These are phyloP conservation scores for Elegia similella DNA, from an alignment of 2,888 invertebrate species.

Conservation along the genomic window DNA sequence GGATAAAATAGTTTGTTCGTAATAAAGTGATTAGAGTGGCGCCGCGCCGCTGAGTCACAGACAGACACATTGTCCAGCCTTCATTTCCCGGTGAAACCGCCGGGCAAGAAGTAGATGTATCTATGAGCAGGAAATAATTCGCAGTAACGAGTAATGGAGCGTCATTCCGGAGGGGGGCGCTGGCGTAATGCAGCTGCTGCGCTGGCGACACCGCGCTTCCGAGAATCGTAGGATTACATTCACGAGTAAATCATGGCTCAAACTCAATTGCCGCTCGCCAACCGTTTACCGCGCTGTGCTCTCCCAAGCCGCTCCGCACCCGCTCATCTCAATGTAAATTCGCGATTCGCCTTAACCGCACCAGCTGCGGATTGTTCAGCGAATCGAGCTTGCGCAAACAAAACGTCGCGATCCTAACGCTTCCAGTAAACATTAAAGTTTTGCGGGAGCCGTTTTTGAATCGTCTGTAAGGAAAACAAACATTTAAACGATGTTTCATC, in stretches of 20 bases:
- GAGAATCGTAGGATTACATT: slow-evolving; percentile 56
- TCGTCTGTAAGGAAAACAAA: slow-evolving; percentile 72
- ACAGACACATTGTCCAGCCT: not conserved
- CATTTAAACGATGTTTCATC: slow-evolving; percentile 64
- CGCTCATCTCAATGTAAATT: slow-evolving; percentile 44
- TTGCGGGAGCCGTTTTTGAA: slow-evolving; percentile 68
- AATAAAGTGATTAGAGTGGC: not conserved
- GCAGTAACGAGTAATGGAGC: slow-evolving; percentile 54
- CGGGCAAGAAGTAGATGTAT: slow-evolving; percentile 31
- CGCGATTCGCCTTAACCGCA: slow-evolving; percentile 37
- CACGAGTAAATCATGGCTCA: slow-evolving; percentile 50
- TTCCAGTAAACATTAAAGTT: slow-evolving; percentile 66
- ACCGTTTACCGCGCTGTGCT: slow-evolving; percentile 5
- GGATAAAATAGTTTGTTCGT: not conserved
- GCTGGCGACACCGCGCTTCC: slow-evolving; percentile 57
- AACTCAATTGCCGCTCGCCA: slow-evolving; percentile 27
- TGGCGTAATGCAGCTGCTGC: slow-evolving; percentile 59
- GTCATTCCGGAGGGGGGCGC: slow-evolving; percentile 41
- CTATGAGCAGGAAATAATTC: slow-evolving; percentile 56
- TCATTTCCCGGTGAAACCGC: slow-evolving; percentile 38
- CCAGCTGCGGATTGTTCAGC: slow-evolving; percentile 64
- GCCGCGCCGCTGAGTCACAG: not conserved
- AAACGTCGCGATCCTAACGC: slow-evolving; percentile 54
- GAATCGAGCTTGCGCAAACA: slow-evolving; percentile 65
- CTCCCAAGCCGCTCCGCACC: slow-evolving; percentile 22